These are phyloP conservation scores for Acronicta alni DNA, from an alignment of 2,888 invertebrate species.

Conservation along the genomic window DNA sequence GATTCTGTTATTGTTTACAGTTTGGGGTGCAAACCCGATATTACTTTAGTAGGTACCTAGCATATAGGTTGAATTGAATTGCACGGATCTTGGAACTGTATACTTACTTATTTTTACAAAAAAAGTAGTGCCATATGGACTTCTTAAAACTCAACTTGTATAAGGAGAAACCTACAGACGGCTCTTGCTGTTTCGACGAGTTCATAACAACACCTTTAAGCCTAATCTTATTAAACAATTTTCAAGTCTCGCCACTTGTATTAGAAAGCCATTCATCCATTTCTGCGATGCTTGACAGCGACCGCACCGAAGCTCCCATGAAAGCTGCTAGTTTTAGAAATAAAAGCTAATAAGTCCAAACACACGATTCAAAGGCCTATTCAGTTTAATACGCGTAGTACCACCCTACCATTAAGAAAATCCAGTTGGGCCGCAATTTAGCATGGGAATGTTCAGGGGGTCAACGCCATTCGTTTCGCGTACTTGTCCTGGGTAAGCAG, in stretches of 20 bases:
- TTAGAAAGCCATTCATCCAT: conserved; percentile 63
- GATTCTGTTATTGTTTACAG: conserved; percentile 36
- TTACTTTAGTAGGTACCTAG: conserved; percentile 13
- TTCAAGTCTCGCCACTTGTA: conserved; percentile 48
- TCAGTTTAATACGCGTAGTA: conserved; percentile 77
- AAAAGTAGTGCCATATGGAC: too few species aligned
- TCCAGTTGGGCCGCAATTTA: conserved; percentile 82
- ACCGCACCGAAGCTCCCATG: conserved; percentile 70
- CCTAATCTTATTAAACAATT: conserved; percentile 28
- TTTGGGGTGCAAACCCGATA: conserved; percentile 44
- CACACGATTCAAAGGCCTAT: conserved; percentile 82
- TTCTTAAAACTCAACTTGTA: too few species aligned
- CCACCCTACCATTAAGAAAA: conserved; percentile 84
- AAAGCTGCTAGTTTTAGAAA: conserved; percentile 83
- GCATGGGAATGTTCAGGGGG: conserved; percentile 88
- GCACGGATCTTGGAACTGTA: background rate
- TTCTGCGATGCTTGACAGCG: conserved; percentile 50
- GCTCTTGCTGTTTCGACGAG: conserved; percentile 7
- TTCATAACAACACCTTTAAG: conserved; percentile 18
- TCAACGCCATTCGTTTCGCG: conserved; percentile 88
- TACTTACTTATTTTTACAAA: too few species aligned
- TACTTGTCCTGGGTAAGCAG: conserved; percentile 86
- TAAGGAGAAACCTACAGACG: background rate
- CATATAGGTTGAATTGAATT: conserved; percentile 5
- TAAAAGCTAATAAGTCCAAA: conserved; percentile 86